Base-by-base conservation (phyloP, 2,113 vertebrate genomes). In the Micronycteris hirsuta region DNA sequence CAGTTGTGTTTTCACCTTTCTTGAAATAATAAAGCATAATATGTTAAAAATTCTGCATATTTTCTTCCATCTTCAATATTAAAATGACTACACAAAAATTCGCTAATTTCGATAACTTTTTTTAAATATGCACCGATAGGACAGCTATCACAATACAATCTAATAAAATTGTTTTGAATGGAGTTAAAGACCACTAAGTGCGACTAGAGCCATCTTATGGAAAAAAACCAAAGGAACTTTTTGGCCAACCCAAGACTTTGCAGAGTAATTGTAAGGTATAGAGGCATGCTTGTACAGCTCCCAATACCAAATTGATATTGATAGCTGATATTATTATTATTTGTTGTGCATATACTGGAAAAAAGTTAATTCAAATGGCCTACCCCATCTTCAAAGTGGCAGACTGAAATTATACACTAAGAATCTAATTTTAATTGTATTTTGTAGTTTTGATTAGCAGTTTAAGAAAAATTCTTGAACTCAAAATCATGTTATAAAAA, bases 401-500 rank as follows among this genome's bases (percentile, higher is more conserved):
- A 88, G 38, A 19, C 2, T 45, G n/a, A 47, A 93, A 58, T 24
- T 63, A 26, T 36, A 52, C n/a, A 47, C 31, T 58, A 61, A 38
- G 33, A 47, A 9, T 36, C 45, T 77, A 90, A 70, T 76, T 49
- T 84, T 65, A 89, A 63, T 52, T 89, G n/a, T 88, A 5, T 65
- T 65, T 74, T 89, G 49, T 31, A 41, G 9, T 82, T 96, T 93
- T 67, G 31, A 56, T 71, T 68, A 77, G 15, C 24, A 86, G 83
- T 45, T 90, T 38, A 84, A 82, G 63, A 95, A 73, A 95, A 91
- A 84, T 56, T 76, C 33, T 91, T 76, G 17, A 63, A 81, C 26
- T 85, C 22, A 85, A 95, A 95, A 80, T 52, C 24, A 17, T 45
- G 12, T 67, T 71, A 82, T 47, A 36, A 89, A 84, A 87, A 83